Percentiles rank a stretch among this genome's conserved stretches.
phyloP scores from a whole-genome alignment of 1,140 invertebrate genomes.

The Tigriopus japonicus region DNA sequence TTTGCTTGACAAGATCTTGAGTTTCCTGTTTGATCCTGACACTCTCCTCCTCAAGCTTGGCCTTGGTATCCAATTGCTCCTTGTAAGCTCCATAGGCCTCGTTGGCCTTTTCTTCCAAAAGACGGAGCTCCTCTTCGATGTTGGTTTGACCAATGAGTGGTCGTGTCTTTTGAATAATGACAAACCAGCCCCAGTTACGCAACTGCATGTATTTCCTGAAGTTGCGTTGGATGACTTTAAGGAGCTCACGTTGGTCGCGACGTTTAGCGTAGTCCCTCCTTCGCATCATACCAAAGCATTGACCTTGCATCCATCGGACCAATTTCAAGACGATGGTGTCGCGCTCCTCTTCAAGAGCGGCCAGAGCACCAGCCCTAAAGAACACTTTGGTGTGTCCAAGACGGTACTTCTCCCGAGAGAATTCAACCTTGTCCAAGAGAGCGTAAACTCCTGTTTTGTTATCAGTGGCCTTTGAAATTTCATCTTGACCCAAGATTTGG shows the following conservation, averaged over 20 bases:
- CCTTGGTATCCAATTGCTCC: constrained; percentile 50
- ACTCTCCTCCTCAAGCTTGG: constrained; percentile 81
- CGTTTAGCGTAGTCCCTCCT: constrained; percentile 89
- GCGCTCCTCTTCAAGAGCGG: constrained; percentile 99
- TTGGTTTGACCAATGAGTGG: constrained; percentile 94
- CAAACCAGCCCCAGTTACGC: constrained; percentile 99
- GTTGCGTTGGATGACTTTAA: constrained; percentile 96
- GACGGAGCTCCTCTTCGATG: constrained; percentile 95
- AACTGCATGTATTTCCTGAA: constrained; percentile 94
- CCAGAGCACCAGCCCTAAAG: constrained; percentile 99
- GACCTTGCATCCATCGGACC: constrained; percentile 94
- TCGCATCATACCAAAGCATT: constrained; percentile 59
- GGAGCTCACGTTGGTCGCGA: constrained; percentile 59
- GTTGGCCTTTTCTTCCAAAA: constrained; percentile 84
- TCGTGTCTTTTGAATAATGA: constrained; percentile 97
- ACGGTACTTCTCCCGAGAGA: constrained; percentile 60
- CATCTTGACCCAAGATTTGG: constrained; percentile 3
- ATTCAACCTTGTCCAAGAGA: constrained; percentile 12
- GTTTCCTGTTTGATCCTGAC: constrained; percentile 15
- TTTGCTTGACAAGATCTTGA: constrained; percentile 16
- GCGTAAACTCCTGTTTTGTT: constrained; percentile 11
- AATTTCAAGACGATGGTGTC: constrained; percentile 96
- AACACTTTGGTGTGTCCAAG: constrained; percentile 91
- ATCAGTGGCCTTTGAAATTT: constrained; percentile 2
- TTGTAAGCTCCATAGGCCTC: constrained; percentile 14